Conservation (phyloP, 2,888 invertebrate genomes). For the Teinopalpus imperialis region DNA sequence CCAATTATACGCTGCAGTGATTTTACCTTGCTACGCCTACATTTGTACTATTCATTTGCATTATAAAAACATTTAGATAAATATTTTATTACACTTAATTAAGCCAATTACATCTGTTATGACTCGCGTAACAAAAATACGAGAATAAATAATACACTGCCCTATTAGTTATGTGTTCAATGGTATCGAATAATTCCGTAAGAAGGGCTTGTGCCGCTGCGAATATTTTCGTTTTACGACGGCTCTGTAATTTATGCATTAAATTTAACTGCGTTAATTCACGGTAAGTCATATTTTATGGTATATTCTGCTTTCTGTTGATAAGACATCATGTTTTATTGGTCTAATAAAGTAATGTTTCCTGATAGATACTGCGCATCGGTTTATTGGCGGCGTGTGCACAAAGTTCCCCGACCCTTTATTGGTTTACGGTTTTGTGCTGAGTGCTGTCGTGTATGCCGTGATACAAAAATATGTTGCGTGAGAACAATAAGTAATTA, state of each 20-base stretch:
- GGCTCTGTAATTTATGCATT: slow-evolving; percentile 23
- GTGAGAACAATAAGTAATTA: not conserved
- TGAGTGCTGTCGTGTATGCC: slow-evolving; percentile 16
- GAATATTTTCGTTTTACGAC: slow-evolving; percentile 25
- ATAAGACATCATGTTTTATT: slow-evolving; percentile 49
- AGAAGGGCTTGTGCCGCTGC: slow-evolving; percentile 12
- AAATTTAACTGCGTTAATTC: slow-evolving; percentile 33
- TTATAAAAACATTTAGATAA: slow-evolving; percentile 12
- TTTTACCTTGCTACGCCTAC: slow-evolving; percentile 25
- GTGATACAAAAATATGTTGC: slow-evolving; percentile 12
- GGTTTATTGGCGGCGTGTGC: slow-evolving; percentile 46
- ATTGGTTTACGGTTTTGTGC: slow-evolving; percentile 28
- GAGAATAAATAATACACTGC: not conserved
- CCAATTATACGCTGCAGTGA: slow-evolving; percentile 30
- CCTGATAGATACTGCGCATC: slow-evolving; percentile 57
- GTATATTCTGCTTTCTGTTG: slow-evolving; percentile 37
- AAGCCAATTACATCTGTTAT: slow-evolving; percentile 10
- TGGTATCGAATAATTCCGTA: slow-evolving; percentile 15
- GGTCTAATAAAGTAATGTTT: slow-evolving; percentile 55
- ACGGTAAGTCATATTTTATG: slow-evolving; percentile 35
- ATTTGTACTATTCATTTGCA: slow-evolving; percentile 19
- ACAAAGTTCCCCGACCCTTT: slow-evolving; percentile 43
- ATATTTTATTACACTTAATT: slow-evolving; percentile 13
- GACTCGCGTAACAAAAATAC: slow-evolving; percentile 5
- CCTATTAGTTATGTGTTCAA: slow-evolving; percentile 4